Evolutionary conservation across 2,113 vertebrate species (phyloP).

Genomic region (Leptocoma aspasia): DNA sequence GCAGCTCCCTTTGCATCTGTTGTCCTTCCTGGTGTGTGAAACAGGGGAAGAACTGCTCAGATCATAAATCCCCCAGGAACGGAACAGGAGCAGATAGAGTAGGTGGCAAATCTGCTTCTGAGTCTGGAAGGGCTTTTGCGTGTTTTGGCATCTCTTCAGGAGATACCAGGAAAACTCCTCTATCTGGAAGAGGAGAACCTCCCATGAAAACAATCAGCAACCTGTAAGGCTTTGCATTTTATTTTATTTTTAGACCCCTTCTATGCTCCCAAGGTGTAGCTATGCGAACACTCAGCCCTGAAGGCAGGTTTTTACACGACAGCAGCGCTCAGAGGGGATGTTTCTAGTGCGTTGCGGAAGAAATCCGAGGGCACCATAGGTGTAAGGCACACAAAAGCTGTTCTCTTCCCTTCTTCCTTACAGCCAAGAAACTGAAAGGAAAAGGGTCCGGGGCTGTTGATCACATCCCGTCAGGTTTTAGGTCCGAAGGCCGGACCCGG

Average conservation of each 20-base stretch:
- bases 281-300: not conserved
- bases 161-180: conserved; percentile 20
- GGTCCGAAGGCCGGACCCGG: not conserved
- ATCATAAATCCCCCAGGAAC: not conserved
- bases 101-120: conserved; percentile 25
- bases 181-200: not conserved
- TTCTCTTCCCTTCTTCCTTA: not conserved
- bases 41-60: not conserved
- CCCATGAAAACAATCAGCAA: not conserved
- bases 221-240: not conserved
- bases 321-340: not conserved
- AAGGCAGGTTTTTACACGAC: not conserved
- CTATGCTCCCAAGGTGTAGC: not conserved
- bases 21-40: not conserved
- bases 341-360: not conserved
- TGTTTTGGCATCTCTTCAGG: conserved; percentile 14
- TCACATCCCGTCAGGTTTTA: not conserved
- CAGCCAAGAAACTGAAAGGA: not conserved
- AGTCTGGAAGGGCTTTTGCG: not conserved
- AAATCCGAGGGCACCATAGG: not conserved
- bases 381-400: not conserved
- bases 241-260: not conserved
- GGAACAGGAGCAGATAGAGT: not conserved
- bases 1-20: not conserved
- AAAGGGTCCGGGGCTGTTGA: not conserved